These are phyloP conservation scores for Aurelia aurita DNA, from an alignment of 30 jellyfish, hydroid and myxozoan species.

Conservation along the genomic window DNA sequence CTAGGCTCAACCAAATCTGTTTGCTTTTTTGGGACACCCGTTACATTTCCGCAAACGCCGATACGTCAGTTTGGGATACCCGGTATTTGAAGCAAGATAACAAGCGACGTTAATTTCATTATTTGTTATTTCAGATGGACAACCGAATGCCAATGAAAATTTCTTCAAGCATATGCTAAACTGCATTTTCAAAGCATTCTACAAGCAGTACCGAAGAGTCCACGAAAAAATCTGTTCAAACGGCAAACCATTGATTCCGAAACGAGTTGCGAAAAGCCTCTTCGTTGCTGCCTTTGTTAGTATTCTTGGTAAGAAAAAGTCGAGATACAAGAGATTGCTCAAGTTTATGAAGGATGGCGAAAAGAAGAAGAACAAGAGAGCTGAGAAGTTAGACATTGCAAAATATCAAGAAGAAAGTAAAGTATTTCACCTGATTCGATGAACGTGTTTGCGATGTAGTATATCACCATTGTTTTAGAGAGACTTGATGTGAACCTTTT, in stretches of 20 bases:
- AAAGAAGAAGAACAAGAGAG: neutral
- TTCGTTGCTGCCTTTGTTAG: constrained; percentile 40
- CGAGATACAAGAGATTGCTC: constrained; percentile 16
- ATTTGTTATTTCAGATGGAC: constrained; percentile 41
- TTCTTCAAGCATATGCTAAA: constrained; percentile 38
- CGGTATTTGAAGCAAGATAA: no score
- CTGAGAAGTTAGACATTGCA: neutral
- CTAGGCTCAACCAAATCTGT: no score
- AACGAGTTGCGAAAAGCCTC: constrained; percentile 7
- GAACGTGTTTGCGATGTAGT: no score
- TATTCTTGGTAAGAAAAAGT: constrained; percentile 5
- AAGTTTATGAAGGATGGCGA: neutral
- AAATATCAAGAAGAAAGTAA: neutral
- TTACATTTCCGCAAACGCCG: no score
- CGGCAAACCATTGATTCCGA: constrained; percentile 6
- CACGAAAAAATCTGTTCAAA: constrained; percentile 16
- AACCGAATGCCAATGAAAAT: constrained; percentile 33
- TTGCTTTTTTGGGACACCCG: no score
- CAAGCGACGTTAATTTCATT: neutral
- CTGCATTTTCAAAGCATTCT: constrained; percentile 50
- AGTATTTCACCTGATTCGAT: constrained; percentile 3
- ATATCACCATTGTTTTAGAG: no score
- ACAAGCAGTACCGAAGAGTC: constrained; percentile 44
- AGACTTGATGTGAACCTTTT: no score
- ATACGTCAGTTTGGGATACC: no score